Evolutionary conservation across 2,113 vertebrate genomes (phyloP).

Genomic region (Tricholaema leucomelas): DNA sequence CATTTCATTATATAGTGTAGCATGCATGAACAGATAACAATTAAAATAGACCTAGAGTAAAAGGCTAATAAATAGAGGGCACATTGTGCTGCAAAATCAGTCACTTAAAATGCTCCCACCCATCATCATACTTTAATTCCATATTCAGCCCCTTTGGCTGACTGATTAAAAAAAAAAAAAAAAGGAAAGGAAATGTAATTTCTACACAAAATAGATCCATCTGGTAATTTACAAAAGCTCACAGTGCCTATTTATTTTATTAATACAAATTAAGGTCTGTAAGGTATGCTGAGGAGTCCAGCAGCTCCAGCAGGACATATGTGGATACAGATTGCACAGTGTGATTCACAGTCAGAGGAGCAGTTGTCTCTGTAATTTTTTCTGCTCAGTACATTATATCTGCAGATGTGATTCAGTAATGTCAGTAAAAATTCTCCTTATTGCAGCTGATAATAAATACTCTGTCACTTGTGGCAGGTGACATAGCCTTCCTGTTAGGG

Average conservation of each 20-base stretch:
- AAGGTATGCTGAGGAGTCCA: constrained; percentile 22
- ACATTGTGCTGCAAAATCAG: constrained; percentile 58
- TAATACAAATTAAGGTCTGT: constrained; percentile 4
- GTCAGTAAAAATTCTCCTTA: constrained; percentile 29
- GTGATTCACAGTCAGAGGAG: not conserved
- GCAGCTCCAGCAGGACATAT: not conserved
- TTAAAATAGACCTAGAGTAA: constrained; percentile 80
- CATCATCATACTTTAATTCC: constrained; percentile 51
- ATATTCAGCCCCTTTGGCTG: constrained; percentile 31
- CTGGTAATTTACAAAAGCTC: constrained; percentile 28
- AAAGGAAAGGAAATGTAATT: constrained; percentile 40
- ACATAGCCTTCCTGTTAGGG: not conserved
- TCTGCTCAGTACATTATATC: not conserved
- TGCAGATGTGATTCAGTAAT: not conserved
- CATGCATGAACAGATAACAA: constrained; percentile 77
- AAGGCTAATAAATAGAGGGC: constrained; percentile 78
- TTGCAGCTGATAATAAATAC: constrained; percentile 51
- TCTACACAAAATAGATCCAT: constrained; percentile 34
- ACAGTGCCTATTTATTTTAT: not conserved
- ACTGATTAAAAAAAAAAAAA: not conserved
- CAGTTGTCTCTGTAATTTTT: constrained; percentile 43
- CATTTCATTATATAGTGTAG: constrained; percentile 78
- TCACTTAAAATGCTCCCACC: constrained; percentile 64
- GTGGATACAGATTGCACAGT: not conserved
- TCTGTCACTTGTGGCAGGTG: constrained; percentile 27